A percentile compares a stretch with the other conserved stretches of the same genome.
Evolutionary conservation across 2,113 vertebrate genomes (phyloP).

Genomic region (Etheostoma spectabile): DNA sequence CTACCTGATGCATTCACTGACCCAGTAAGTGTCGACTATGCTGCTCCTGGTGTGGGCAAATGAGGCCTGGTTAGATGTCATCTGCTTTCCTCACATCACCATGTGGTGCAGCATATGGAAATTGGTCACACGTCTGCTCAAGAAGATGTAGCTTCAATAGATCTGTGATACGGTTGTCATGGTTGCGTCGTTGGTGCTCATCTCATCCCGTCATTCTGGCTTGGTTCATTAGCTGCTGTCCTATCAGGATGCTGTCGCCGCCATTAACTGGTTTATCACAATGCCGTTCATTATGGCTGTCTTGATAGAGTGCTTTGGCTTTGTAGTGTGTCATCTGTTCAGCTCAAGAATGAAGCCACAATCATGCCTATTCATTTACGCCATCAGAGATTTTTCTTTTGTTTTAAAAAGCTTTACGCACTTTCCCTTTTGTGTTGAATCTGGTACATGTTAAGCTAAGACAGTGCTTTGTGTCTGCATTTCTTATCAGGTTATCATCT

Average conservation of each 20-base stretch:
- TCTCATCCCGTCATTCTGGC: constrained; percentile 67
- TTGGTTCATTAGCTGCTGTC: constrained; percentile 67
- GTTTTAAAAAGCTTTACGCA: constrained; percentile 1
- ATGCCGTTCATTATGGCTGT: constrained; percentile 58
- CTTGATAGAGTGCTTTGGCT: constrained; percentile 56
- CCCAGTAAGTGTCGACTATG: constrained; percentile 56
- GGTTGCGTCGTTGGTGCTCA: constrained; percentile 63
- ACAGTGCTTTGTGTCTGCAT: constrained; percentile 53
- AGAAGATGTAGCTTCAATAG: constrained; percentile 63
- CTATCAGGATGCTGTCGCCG: constrained; percentile 48
- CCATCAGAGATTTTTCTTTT: constrained; percentile 24
- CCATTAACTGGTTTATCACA: constrained; percentile 58
- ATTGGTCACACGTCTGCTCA: constrained; percentile 64
- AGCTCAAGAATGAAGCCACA: constrained; percentile 24
- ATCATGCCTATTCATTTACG: constrained; percentile 24
- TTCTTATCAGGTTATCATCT: constrained; percentile 91
- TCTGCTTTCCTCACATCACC: constrained; percentile 69
- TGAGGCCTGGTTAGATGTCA: constrained; percentile 75
- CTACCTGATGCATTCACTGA: constrained; percentile 61
- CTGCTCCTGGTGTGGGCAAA: constrained; percentile 80
- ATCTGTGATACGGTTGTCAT: constrained; percentile 69
- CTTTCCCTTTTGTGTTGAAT: background rate
- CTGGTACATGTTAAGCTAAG: constrained; percentile 27
- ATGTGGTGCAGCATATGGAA: constrained; percentile 75
- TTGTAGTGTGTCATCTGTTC: constrained; percentile 62